Percentiles rank a stretch among this genome's conserved stretches.
These are phyloP conservation scores for Pipra filicauda DNA, from an alignment of 2,113 vertebrate species.

Conservation along the genomic window DNA sequence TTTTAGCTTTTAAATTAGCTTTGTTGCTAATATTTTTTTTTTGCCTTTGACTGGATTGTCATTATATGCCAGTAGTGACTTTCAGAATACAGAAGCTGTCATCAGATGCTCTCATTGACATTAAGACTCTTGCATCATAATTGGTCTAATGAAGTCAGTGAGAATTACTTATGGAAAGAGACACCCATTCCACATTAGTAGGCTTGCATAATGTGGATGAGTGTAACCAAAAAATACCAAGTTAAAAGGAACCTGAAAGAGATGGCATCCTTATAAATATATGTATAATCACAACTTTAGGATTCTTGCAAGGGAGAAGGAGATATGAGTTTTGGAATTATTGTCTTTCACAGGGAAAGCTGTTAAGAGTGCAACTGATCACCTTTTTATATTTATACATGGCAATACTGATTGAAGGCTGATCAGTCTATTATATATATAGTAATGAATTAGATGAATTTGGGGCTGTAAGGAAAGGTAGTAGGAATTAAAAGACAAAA, in stretches of 20 bases:
- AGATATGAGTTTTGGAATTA: not conserved
- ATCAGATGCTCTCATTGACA: not conserved
- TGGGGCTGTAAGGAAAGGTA: not conserved
- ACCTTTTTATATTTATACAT: not conserved
- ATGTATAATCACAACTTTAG: not conserved
- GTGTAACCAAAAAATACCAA: not conserved
- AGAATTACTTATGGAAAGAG: not conserved
- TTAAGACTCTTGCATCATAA: not conserved
- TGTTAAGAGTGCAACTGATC: not conserved
- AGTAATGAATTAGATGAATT: not conserved
- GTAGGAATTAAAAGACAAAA: not conserved
- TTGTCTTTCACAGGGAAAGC: not conserved
- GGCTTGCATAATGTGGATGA: not conserved
- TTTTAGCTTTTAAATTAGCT: not conserved
- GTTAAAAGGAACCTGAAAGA: not conserved
- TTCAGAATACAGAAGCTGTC: not conserved
- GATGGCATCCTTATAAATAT: not conserved
- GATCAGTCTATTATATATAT: not conserved
- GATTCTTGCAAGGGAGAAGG: not conserved
- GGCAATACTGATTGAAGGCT: not conserved
- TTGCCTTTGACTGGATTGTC: not conserved
- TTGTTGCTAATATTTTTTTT: not conserved
- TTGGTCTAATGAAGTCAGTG: not conserved
- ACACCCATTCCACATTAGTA: not conserved
- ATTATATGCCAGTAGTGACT: not conserved